Conservation (phyloP, 2,888 invertebrate genomes). For the Mesopsocus fuscifrons region DNA sequence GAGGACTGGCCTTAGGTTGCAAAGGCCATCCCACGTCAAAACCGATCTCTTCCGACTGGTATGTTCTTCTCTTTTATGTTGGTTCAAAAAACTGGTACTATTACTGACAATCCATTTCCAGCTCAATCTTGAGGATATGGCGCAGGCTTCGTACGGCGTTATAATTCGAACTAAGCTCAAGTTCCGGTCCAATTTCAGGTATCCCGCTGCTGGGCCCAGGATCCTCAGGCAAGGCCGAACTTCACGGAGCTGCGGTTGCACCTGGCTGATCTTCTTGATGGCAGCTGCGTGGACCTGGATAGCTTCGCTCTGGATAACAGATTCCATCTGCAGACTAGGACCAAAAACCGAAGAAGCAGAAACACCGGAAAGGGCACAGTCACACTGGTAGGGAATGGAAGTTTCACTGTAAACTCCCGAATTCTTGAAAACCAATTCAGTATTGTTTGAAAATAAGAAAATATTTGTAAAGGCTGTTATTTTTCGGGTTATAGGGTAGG, state of each 20-base stretch:
- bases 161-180: too few relatives aligned
- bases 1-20: slow-evolving; percentile 55
- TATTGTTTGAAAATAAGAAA: slow-evolving; percentile 6
- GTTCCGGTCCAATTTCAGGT: too few relatives aligned
- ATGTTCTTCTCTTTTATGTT: too few relatives aligned
- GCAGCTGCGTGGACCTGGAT: slow-evolving; percentile 47
- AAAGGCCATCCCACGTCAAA: slow-evolving; percentile 60
- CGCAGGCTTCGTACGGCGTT: too few relatives aligned
- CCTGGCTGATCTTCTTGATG: slow-evolving; percentile 38
- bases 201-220: slow-evolving; percentile 41
- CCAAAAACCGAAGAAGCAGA: slow-evolving; percentile 16
- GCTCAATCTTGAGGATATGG: too few relatives aligned
- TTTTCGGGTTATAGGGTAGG: background rate
- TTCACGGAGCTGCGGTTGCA: slow-evolving; percentile 40
- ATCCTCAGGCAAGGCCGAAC: slow-evolving; percentile 49
- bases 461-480: background rate
- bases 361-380: slow-evolving; percentile 27
- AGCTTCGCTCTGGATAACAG: slow-evolving; percentile 37
- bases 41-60: slow-evolving; percentile 45
- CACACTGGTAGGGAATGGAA: slow-evolving; percentile 31
- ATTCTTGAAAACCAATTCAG: slow-evolving; percentile 26
- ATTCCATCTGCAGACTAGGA: background rate
- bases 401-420: slow-evolving; percentile 32
- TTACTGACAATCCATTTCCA: too few relatives aligned
- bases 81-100: too few relatives aligned